A percentile compares a stretch with the other conserved stretches of the same genome.
Conservation (phyloP, 2,113 vertebrate genomes). For the Petaurus breviceps region DNA sequence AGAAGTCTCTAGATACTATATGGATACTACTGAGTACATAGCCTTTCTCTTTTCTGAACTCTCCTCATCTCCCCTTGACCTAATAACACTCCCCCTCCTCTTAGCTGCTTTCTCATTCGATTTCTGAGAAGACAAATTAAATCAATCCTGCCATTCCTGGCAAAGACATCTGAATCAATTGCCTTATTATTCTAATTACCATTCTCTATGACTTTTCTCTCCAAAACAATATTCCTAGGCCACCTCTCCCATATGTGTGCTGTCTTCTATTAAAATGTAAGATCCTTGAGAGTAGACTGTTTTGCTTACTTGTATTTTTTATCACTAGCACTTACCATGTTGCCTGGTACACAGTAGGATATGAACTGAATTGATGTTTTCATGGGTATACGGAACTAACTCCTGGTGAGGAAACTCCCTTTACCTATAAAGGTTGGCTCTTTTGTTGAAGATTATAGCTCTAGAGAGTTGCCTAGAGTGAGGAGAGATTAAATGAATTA, state of each 20-base stretch:
- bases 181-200: too few species aligned
- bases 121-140: too few species aligned
- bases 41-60: too few species aligned
- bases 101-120: too few species aligned
- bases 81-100: too few species aligned
- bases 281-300: neutral
- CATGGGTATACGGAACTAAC: neutral
- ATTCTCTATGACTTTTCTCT: neutral
- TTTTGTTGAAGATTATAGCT: neutral
- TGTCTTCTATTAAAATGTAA: neutral
- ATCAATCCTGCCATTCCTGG: too few species aligned
- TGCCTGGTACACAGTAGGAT: neutral
- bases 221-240: neutral
- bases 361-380: neutral
- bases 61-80: too few species aligned
- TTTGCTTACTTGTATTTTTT: neutral
- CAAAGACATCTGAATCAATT: too few species aligned
- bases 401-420: neutral
- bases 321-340: neutral
- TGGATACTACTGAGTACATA: too few species aligned
- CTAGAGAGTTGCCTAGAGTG: neutral
- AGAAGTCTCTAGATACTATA: too few species aligned
- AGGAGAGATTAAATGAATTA: neutral
- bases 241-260: neutral
- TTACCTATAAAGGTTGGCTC: neutral